phyloP scores from a whole-genome alignment of 1,140 invertebrate genomes.

The Heliothis subflexa region DNA sequence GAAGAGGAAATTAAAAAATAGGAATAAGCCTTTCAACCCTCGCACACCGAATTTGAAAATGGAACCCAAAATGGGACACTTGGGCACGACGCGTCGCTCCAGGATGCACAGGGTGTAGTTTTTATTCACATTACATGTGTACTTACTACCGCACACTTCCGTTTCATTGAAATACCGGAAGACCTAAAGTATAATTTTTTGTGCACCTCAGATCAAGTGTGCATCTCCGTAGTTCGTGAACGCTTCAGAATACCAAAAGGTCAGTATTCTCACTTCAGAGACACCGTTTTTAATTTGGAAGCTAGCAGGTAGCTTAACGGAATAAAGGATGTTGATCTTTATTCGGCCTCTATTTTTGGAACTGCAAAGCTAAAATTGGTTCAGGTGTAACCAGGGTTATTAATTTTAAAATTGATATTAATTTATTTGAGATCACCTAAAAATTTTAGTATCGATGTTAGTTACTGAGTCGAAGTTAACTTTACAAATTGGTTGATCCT shows the following conservation, averaged over 20 bases:
- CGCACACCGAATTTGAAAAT: conserved; percentile 49
- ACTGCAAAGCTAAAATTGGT: no score
- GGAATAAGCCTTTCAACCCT: conserved; percentile 32
- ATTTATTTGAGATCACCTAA: no score
- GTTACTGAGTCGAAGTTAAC: no score
- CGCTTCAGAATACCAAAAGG: no score
- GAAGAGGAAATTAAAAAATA: conserved; percentile 41
- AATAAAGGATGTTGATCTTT: no score
- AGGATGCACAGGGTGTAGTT: conserved; percentile 66
- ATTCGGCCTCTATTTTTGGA: no score
- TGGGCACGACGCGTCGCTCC: conserved; percentile 57
- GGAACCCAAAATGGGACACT: conserved; percentile 69
- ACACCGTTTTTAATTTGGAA: no score
- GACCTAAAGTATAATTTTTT: conserved; percentile 33
- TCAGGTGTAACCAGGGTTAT: no score
- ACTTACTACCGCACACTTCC: conserved; percentile 68
- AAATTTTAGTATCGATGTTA: no score
- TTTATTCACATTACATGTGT: conserved; percentile 55
- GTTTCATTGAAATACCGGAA: conserved; percentile 71
- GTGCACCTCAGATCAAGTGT: background rate
- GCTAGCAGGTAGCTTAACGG: no score
- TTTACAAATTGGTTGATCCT: no score
- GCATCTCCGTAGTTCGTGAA: background rate
- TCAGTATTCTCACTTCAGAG: background rate
- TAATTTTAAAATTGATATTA: no score